phyloP scores from a whole-genome alignment of 2,888 invertebrate species.

The Monochamus alternatus region DNA sequence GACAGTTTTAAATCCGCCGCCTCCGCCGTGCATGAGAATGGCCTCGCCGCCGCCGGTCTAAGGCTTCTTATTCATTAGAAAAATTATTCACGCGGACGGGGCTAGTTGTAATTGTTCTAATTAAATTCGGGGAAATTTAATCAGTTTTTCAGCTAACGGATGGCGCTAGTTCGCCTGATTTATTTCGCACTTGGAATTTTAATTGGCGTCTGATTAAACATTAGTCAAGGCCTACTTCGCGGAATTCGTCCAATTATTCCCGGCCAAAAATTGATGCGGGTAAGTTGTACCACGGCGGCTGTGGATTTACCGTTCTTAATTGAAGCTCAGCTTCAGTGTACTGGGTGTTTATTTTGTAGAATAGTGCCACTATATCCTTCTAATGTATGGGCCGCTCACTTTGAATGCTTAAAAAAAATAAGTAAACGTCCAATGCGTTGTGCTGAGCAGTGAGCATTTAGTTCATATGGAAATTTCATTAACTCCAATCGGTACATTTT shows the following conservation, averaged over 20 bases:
- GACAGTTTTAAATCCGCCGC: slow-evolving; percentile 59
- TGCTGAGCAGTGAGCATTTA: no score
- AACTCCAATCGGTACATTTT: no score
- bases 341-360: not conserved
- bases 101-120: slow-evolving; percentile 46
- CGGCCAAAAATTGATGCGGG: not conserved
- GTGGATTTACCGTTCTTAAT: not conserved
- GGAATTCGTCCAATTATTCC: not conserved
- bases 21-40: slow-evolving; percentile 58
- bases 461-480: no score
- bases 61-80: slow-evolving; percentile 51
- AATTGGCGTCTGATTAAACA: slow-evolving; percentile 35
- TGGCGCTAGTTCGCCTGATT: slow-evolving; percentile 46
- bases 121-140: slow-evolving; percentile 49
- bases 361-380: no score
- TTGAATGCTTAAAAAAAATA: no score
- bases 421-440: no score
- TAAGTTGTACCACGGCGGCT: not conserved
- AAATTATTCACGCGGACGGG: slow-evolving; percentile 48
- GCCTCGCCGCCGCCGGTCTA: slow-evolving; percentile 54
- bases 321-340: not conserved
- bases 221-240: slow-evolving; percentile 6
- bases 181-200: slow-evolving; percentile 40
- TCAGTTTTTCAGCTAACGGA: slow-evolving; percentile 48
- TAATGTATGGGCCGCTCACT: no score